Evolutionary conservation across 2,888 invertebrate species (phyloP).

Genomic region (Noctua comes): DNA sequence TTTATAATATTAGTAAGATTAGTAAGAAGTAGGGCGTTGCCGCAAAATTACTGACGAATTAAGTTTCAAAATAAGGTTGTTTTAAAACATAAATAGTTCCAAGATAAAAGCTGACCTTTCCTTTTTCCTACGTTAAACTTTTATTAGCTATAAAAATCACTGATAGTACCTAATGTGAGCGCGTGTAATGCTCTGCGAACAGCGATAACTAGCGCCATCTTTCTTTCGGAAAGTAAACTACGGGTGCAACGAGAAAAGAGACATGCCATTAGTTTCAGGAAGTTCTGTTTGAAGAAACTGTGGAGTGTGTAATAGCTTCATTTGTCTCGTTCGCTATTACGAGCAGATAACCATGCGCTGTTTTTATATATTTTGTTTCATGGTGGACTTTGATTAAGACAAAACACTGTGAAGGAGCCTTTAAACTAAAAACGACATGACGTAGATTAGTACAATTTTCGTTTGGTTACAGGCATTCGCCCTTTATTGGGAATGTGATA

Average conservation of each 20-base stretch:
- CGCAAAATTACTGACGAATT: neutral
- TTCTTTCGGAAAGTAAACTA: slow-evolving; percentile 35
- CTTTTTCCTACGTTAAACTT: slow-evolving; percentile 13
- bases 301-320: neutral
- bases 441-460: neutral
- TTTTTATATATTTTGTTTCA: neutral
- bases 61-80: neutral
- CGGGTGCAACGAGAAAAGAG: slow-evolving; percentile 8
- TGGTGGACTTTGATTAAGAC: neutral
- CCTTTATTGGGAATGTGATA: neutral
- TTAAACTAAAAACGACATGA: neutral
- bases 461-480: too few relatives aligned
- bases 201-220: slow-evolving; percentile 49
- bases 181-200: slow-evolving; percentile 49
- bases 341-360: neutral
- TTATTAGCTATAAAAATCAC: slow-evolving; percentile 43
- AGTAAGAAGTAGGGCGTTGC: neutral
- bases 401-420: neutral
- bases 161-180: slow-evolving; percentile 29
- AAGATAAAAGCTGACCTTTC: neutral
- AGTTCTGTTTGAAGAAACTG: slow-evolving; percentile 9
- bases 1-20: too few relatives aligned
- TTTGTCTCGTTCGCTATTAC: neutral
- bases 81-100: neutral
- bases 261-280: slow-evolving; percentile 29